Conservation (phyloP, 2,113 vertebrate genomes). For the Phyllostomus hastatus region DNA sequence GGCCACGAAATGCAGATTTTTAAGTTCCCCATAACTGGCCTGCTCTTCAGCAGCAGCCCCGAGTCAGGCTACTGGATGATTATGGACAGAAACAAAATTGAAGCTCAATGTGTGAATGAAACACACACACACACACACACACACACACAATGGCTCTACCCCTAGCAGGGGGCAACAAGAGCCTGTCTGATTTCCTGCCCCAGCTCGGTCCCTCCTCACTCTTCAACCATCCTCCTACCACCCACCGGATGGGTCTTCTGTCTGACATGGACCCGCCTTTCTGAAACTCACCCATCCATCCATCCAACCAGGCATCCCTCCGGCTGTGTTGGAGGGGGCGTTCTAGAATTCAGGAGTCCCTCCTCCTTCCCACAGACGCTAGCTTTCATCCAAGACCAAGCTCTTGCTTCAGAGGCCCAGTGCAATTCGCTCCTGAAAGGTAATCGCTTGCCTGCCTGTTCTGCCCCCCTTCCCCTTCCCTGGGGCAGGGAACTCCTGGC, state of each 20-base stretch:
- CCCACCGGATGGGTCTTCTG: background rate
- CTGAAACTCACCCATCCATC: background rate
- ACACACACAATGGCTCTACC: background rate
- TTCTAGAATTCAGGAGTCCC: background rate
- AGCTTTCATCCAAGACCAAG: background rate
- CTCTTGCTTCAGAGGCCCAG: background rate
- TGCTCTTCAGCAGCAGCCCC: background rate
- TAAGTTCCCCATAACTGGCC: background rate
- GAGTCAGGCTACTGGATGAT: background rate
- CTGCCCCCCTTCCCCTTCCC: background rate
- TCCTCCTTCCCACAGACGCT: background rate
- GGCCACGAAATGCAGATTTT: background rate
- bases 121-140: background rate
- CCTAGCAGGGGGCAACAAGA: background rate
- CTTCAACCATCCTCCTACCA: background rate
- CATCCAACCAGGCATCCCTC: background rate
- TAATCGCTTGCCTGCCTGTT: background rate
- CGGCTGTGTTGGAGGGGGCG: accelerated
- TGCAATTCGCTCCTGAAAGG: background rate
- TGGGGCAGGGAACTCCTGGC: background rate
- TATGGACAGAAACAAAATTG: background rate
- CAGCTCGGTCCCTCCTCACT: background rate
- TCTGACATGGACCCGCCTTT: background rate
- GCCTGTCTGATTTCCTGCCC: background rate
- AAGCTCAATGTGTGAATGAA: background rate